Base-by-base conservation (phyloP, 1,140 invertebrate genomes). In the Drosophila arawakana region DNA sequence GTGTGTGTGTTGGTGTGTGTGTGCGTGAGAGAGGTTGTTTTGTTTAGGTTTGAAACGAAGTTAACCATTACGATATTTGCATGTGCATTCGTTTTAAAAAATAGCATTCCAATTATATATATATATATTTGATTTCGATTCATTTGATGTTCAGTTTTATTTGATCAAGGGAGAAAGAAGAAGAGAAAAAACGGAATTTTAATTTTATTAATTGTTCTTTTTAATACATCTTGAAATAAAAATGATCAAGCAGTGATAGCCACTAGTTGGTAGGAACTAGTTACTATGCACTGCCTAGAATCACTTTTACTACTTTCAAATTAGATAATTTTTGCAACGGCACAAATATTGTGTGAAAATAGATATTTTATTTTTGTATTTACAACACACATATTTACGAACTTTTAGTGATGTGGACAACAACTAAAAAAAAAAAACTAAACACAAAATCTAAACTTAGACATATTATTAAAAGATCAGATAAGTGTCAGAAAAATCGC, bases 111-210 rank as follows among this genome's bases (percentile, higher is more conserved):
- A 80, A 74, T 77, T 77, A 15, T 55, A 59, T 65, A 9, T 71
- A 39, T 25, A 30, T 30, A 30, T 30, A 30, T 30, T 30, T 30
- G 7, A 46, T 75, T 78, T 78, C 47, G 67, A 67, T 72, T 75
- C 61, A 63, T 76, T 30, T 60, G 76, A 76, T 83, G 72, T 88
- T 80, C 71, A 70, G 65, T 84, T 84, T 80, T 88, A 63, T 76
- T 83, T 76, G 25, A 80, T 91, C 90, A 91, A 91, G 90, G 90
- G 76, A 92, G 91, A 92, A 92, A 92, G 91, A 91, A 92, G 91
- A 92, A 92, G 83, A 92, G 85, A 91, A 92, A 91, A 73, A 91
- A 92, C 86, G 77, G 83, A 81, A 86, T 86, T 80, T 82, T 77
- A 13, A 43, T 25, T 55, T 73, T 73, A 63, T 50, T 65, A 44